phyloP scores from a whole-genome alignment of 2,113 vertebrate species.

The Sakesphorus luctuosus region DNA sequence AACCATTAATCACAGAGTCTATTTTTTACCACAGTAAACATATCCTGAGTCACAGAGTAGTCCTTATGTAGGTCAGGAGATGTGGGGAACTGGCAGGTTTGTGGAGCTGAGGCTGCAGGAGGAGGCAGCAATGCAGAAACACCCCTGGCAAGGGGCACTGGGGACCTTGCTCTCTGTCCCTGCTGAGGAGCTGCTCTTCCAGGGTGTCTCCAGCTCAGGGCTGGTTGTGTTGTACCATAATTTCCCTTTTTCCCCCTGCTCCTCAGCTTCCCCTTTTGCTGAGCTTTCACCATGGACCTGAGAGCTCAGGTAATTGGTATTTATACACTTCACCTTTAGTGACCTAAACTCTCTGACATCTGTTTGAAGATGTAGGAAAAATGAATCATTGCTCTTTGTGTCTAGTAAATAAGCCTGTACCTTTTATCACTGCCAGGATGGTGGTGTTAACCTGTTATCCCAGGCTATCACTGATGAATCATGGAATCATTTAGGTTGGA shows the following conservation, averaged over 20 bases:
- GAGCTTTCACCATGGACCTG: not conserved
- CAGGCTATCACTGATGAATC: not conserved
- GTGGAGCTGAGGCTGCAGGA: not conserved
- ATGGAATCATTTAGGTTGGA: not conserved
- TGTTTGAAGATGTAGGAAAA: not conserved
- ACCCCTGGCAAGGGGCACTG: rapidly evolving
- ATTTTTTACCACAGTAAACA: not conserved
- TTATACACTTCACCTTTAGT: not conserved
- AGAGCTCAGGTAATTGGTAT: not conserved
- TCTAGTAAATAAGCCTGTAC: not conserved
- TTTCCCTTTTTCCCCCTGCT: not conserved
- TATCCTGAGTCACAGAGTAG: not conserved
- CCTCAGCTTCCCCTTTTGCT: not conserved
- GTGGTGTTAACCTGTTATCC: not conserved
- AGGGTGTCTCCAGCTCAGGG: not conserved
- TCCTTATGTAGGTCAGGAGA: not conserved
- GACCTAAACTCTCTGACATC: not conserved
- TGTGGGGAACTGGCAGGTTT: rapidly evolving
- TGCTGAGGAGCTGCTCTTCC: not conserved
- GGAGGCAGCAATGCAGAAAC: not conserved
- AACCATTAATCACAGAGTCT: not conserved
- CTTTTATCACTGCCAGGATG: not conserved
- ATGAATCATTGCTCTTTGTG: not conserved
- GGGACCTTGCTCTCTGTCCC: too few species aligned
- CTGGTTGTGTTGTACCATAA: not conserved